Conservation (phyloP, 2,113 vertebrate genomes). For the Edolisoma coerulescens region DNA sequence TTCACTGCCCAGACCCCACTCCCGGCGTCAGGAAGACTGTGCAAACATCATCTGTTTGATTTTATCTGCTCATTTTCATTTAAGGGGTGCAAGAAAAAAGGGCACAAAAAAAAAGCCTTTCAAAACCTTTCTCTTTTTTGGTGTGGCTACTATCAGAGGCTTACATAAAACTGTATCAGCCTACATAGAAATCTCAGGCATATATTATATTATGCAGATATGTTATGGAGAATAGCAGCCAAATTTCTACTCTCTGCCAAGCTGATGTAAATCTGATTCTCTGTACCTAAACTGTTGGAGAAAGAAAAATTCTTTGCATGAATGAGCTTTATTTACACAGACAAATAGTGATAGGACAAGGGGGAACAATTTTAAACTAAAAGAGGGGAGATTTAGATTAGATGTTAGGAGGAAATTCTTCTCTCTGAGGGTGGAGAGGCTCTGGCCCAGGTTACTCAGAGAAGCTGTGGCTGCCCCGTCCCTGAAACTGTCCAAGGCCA, state of each 20-base stretch:
- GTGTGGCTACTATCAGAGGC: background rate
- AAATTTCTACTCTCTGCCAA: background rate
- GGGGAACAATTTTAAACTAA: background rate
- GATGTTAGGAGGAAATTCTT: background rate
- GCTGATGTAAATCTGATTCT: background rate
- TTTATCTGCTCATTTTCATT: background rate
- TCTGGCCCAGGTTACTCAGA: background rate
- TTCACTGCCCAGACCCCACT: background rate
- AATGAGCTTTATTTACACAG: background rate
- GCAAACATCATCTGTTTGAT: background rate
- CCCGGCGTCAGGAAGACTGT: background rate
- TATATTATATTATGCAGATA: background rate
- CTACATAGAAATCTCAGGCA: background rate
- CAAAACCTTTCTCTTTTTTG: background rate
- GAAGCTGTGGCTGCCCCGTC: background rate
- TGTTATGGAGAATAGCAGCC: background rate
- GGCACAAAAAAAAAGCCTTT: background rate
- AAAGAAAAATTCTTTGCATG: background rate
- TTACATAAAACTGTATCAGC: background rate
- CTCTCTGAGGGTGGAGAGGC: background rate
- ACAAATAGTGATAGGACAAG: background rate
- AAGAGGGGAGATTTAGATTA: background rate
- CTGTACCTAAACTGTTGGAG: background rate
- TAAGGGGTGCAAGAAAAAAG: background rate
- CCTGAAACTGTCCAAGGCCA: background rate